Evolutionary conservation across 2,113 vertebrate species (phyloP), one percentile per base, ranked within the genome.

Genomic region (Scytalopus superciliaris): DNA sequence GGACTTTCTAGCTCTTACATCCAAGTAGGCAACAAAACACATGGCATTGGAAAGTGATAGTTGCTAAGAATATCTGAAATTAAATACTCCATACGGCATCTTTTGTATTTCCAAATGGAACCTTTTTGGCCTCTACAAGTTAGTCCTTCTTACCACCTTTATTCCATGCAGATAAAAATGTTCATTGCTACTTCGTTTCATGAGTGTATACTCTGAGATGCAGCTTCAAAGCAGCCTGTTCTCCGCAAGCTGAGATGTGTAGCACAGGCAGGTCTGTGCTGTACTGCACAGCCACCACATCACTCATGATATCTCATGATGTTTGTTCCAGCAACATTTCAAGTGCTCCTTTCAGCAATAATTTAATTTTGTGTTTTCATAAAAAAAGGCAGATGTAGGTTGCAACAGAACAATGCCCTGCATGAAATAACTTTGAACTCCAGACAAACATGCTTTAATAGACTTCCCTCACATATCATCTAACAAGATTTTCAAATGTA

Each of bases 161-260:
- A 40, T 63, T 49, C n/a, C 60, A 55, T 8, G 10, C 44, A 74
- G 59, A 55, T 59, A 66, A 2, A 70, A 69, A 49, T 1, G 4
- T 19, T 83, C 67, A 12, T 67, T 1, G 0, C 35, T 27, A 5
- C 59, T 27, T 44, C 22, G 22, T 63, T 77, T 60, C 27, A 5
- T 27, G 16, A 62, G 47, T 0, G 3, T 11, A 12, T 16, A 7
- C 0, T 0, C 31, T 27, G 69, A 64, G 69, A 40, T 2, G 15
- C 42, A 88, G 9, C 64, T 80, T 88, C 84, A 80, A 69, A 87
- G 76, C 30, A 79, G 45, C 50, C 33, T 11, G 7, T 16, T 62
- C 68, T 56, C 67, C 12, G 8, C 9, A 7, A 42, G 21, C 39
- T 23, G 63, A 24, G 45, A 52, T 19, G 49, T 2, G 12, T 44